Conservation (phyloP, 2,888 invertebrate species). For the Pachliopta kotzebuea region DNA sequence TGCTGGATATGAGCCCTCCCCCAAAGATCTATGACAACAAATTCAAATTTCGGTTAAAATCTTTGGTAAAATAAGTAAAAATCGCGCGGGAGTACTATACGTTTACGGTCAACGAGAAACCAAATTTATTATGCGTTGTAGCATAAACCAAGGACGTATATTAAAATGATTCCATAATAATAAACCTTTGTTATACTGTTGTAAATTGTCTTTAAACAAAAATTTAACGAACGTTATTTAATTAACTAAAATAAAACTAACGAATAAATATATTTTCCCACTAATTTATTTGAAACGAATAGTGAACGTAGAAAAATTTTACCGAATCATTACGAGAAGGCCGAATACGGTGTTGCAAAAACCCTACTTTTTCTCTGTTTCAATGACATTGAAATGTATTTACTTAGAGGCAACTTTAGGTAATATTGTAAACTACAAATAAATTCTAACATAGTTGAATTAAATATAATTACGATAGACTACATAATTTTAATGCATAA, state of each 20-base stretch:
- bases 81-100: constrained; percentile 20
- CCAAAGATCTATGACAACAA: too few species aligned
- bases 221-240: too few species aligned
- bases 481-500: constrained; percentile 1
- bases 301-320: constrained; percentile 48
- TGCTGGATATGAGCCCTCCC: too few species aligned
- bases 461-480: not conserved
- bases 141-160: too few species aligned
- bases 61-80: constrained; percentile 13
- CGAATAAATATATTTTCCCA: constrained; percentile 3
- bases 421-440: constrained; percentile 34
- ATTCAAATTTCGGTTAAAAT: not conserved
- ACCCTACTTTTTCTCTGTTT: constrained; percentile 51
- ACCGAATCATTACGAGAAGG: constrained; percentile 42
- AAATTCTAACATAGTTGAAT: constrained; percentile 20
- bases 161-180: not conserved
- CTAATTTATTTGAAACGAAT: constrained; percentile 38
- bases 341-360: constrained; percentile 45
- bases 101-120: constrained; percentile 14
- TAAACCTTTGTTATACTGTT: too few species aligned
- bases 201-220: too few species aligned
- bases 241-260: too few species aligned
- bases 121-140: not conserved
- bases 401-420: constrained; percentile 9
- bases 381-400: constrained; percentile 56